Evolutionary conservation across 2,113 vertebrate species (phyloP).

Genomic region (Myotis davidii): DNA sequence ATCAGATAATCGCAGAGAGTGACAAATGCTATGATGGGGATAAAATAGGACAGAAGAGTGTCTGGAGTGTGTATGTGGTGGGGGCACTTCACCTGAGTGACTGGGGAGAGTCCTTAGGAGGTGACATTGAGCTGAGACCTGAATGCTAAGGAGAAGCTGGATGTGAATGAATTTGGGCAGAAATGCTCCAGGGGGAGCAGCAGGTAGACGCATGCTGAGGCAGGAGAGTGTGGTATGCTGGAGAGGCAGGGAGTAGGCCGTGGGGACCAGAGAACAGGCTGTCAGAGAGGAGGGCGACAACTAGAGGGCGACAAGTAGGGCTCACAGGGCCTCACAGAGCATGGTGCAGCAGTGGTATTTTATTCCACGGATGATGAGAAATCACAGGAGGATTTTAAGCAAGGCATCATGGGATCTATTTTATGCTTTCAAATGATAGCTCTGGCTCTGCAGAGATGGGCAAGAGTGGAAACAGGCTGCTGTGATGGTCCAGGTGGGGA

Average conservation of each 20-base stretch:
- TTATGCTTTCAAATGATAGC: background rate
- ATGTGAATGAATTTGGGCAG: background rate
- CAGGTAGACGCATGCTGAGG: too few relatives aligned
- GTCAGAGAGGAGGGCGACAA: background rate
- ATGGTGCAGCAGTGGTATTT: background rate
- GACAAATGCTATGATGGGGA: background rate
- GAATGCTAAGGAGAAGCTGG: background rate
- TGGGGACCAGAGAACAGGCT: background rate
- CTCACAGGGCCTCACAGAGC: fast-evolving
- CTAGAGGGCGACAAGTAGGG: too few relatives aligned
- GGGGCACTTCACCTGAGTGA: background rate
- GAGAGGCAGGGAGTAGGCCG: background rate
- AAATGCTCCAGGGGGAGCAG: background rate
- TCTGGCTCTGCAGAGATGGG: background rate
- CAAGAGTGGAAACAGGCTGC: background rate
- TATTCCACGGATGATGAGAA: background rate
- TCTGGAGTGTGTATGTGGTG: background rate
- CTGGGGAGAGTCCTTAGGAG: background rate
- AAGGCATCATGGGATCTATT: background rate
- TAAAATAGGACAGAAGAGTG: background rate
- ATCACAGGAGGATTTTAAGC: background rate
- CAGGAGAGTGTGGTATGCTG: background rate
- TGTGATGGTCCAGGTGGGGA: fast-evolving
- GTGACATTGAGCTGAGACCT: background rate
- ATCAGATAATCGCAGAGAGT: background rate